These are phyloP conservation scores for Peromyscus eremicus DNA, from an alignment of 2,797 vertebrate species.

Conservation along the genomic window DNA sequence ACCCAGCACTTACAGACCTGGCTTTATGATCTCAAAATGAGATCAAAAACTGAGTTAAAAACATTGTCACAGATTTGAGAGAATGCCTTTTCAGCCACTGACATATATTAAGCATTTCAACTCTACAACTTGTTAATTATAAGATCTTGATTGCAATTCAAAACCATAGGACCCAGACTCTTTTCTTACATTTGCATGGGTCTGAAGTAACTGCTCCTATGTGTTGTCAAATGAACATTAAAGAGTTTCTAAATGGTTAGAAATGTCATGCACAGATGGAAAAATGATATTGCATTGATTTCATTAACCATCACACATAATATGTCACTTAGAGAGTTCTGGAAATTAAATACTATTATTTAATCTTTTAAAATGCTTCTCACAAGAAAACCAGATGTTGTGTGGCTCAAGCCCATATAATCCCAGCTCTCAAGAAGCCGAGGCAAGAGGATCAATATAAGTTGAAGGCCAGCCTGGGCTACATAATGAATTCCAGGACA, in stretches of 20 bases:
- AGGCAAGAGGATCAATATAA: background rate
- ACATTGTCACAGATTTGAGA: constrained; percentile 90
- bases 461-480: background rate
- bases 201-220: background rate
- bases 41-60: constrained; percentile 90
- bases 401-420: background rate
- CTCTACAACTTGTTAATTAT: constrained; percentile 11
- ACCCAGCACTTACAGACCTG: constrained; percentile 79
- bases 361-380: constrained; percentile 27
- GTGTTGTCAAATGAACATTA: background rate
- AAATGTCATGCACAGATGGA: background rate
- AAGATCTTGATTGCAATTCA: background rate
- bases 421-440: too few species aligned
- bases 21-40: constrained; percentile 84
- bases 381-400: background rate
- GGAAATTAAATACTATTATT: constrained; percentile 28
- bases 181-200: background rate
- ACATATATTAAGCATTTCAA: constrained; percentile 43
- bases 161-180: constrained; percentile 7
- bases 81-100: background rate
- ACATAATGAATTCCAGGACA: background rate
- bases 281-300: constrained; percentile 23
- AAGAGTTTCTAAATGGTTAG: background rate
- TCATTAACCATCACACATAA: background rate
- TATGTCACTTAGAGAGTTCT: constrained; percentile 21